Conservation (phyloP, 2,888 invertebrate species). For the Brachypterus glaber region DNA sequence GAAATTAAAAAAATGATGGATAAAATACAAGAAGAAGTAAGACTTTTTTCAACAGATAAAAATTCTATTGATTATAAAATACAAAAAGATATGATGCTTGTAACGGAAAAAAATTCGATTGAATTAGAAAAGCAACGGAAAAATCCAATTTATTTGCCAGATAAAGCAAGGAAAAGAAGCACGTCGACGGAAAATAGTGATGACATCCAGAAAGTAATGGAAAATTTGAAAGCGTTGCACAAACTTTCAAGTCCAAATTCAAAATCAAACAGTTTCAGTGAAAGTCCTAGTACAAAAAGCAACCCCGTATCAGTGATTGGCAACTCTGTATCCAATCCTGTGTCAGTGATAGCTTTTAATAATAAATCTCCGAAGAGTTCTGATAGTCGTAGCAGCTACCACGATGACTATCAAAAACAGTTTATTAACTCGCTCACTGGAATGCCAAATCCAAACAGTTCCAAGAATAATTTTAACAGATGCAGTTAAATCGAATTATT, state of each 20-base stretch:
- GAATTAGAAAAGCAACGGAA: too few relatives aligned
- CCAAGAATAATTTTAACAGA: slow-evolving; percentile 35
- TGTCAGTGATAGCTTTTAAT: slow-evolving; percentile 23
- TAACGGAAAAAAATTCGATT: too few relatives aligned
- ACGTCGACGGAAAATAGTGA: slow-evolving; percentile 34
- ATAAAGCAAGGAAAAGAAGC: too few relatives aligned
- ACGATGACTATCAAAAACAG: slow-evolving; percentile 38
- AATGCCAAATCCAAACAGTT: slow-evolving; percentile 18
- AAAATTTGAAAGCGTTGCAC: slow-evolving; percentile 41
- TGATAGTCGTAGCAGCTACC: slow-evolving; percentile 7
- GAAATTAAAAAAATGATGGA: too few relatives aligned
- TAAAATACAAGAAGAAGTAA: too few relatives aligned
- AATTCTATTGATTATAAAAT: too few relatives aligned
- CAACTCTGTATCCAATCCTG: slow-evolving; percentile 34
- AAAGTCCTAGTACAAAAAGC: too few relatives aligned
- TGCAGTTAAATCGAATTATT: slow-evolving; percentile 29
- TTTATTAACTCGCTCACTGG: slow-evolving; percentile 30
- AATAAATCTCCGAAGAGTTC: slow-evolving; percentile 5
- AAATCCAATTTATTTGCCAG: too few relatives aligned
- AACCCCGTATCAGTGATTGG: slow-evolving; percentile 39
- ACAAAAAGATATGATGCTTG: too few relatives aligned
- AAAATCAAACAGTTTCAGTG: slow-evolving; percentile 27
- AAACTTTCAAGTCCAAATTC: slow-evolving; percentile 37
- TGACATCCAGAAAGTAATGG: slow-evolving; percentile 43
- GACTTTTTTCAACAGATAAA: too few relatives aligned